Conservation (phyloP, 2,113 vertebrate genomes). For the Aix galericulata region DNA sequence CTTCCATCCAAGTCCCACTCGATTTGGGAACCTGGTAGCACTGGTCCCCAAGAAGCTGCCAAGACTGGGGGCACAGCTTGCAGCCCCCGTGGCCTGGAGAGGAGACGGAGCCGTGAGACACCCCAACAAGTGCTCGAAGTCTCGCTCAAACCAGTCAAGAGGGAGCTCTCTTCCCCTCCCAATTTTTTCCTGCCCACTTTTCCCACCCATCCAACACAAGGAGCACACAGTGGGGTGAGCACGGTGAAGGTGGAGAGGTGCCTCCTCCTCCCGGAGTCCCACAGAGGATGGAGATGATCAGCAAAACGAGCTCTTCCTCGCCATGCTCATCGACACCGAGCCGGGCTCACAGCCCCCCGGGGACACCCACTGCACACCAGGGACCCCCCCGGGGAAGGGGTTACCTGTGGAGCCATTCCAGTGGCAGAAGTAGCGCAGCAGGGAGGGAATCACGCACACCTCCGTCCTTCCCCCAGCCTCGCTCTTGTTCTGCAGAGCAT, state of each 20-base stretch:
- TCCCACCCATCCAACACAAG: neutral
- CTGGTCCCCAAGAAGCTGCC: neutral
- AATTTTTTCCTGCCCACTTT: neutral
- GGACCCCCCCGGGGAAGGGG: neutral
- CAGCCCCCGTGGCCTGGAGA: neutral
- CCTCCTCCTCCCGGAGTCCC: too few species aligned
- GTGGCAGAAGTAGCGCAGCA: neutral
- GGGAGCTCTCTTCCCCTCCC: neutral
- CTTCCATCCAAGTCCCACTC: neutral
- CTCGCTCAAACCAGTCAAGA: neutral
- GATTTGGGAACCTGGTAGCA: neutral
- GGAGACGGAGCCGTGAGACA: neutral
- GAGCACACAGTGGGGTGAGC: too few species aligned
- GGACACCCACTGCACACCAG: neutral
- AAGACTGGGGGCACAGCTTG: neutral
- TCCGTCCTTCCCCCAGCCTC: too few species aligned
- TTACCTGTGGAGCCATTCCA: neutral
- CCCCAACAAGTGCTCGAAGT: rapidly evolving
- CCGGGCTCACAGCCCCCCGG: neutral
- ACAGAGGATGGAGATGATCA: too few species aligned
- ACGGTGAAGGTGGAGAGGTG: too few species aligned
- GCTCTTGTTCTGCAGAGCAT: too few species aligned
- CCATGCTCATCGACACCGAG: too few species aligned
- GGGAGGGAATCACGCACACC: too few species aligned
- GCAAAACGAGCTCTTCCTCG: too few species aligned